Evolutionary conservation across 92 coral and sea anemone genomes (phyloP).

Genomic region (Porites divaricata): DNA sequence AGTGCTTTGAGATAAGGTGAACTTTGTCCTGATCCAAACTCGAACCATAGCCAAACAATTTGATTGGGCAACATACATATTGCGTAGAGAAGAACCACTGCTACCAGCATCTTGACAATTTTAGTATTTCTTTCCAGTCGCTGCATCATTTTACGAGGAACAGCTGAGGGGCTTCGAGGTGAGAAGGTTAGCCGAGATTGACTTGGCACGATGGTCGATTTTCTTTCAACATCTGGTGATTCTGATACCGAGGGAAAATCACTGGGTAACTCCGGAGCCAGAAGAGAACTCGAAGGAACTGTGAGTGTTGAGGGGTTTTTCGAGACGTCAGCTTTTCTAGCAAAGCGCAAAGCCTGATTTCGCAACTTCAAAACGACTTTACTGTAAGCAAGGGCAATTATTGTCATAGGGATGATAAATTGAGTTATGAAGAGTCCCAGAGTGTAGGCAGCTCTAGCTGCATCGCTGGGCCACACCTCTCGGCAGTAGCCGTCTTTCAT

Average conservation of each 20-base stretch:
- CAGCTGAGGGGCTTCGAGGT: slow-evolving; percentile 4
- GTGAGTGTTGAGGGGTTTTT: slow-evolving; percentile 4
- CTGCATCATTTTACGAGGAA: slow-evolving; percentile 11
- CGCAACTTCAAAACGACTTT: slow-evolving; percentile 81
- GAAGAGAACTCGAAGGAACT: slow-evolving; percentile 24
- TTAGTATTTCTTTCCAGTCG: slow-evolving; percentile 81
- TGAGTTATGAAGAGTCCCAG: slow-evolving; percentile 72
- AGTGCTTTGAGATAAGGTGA: slow-evolving; percentile 47
- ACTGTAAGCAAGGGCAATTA: slow-evolving; percentile 80
- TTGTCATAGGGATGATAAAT: slow-evolving; percentile 66
- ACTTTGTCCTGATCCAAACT: slow-evolving; percentile 73
- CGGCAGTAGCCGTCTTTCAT: slow-evolving; percentile 51
- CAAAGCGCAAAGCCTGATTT: slow-evolving; percentile 66
- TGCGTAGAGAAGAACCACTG: slow-evolving; percentile 85
- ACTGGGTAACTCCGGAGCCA: slow-evolving; percentile 16
- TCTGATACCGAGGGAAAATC: slow-evolving; percentile 28
- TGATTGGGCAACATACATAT: slow-evolving; percentile 91
- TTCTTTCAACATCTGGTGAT: slow-evolving; percentile 23
- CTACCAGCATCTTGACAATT: slow-evolving; percentile 89
- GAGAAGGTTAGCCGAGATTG: neutral
- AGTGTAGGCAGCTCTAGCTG: slow-evolving; percentile 71
- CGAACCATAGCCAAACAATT: slow-evolving; percentile 93
- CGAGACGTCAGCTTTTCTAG: neutral
- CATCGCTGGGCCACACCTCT: slow-evolving; percentile 71
- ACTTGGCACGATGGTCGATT: neutral